phyloP scores from a whole-genome alignment of 2,113 vertebrate genomes.

The Atractosteus spatula region DNA sequence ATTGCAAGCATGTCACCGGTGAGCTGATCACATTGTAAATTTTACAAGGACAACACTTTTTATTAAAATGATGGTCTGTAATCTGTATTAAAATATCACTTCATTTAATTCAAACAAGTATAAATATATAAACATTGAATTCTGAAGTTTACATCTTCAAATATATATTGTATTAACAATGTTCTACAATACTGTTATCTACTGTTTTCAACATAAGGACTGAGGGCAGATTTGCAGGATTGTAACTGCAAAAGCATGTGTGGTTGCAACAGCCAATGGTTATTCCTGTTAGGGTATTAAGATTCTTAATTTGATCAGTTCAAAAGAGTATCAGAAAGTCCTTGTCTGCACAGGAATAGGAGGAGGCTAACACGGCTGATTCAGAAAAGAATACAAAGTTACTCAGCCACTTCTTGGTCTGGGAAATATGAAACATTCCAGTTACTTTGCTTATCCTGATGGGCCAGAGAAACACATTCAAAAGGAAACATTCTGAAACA shows the following conservation, averaged over 20 bases:
- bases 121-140: slow-evolving; percentile 20
- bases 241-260: background rate
- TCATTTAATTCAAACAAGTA: slow-evolving; percentile 23
- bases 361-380: no score
- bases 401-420: background rate
- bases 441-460: background rate
- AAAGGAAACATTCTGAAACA: background rate
- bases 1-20: background rate
- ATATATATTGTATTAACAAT: slow-evolving; percentile 6
- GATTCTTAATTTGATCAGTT: no score
- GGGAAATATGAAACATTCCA: background rate
- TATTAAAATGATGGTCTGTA: background rate
- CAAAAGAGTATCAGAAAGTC: no score
- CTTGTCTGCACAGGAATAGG: no score
- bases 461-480: background rate
- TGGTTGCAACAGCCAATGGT: background rate
- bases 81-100: slow-evolving; percentile 23
- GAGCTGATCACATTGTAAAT: background rate
- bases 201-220: slow-evolving; percentile 11
- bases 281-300: no score
- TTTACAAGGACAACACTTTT: background rate
- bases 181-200: slow-evolving; percentile 14
- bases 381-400: no score
- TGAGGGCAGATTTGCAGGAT: background rate
- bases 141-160: slow-evolving; percentile 13